Evolutionary conservation across 2,888 invertebrate species (phyloP).

Genomic region (Conus canariensis): DNA sequence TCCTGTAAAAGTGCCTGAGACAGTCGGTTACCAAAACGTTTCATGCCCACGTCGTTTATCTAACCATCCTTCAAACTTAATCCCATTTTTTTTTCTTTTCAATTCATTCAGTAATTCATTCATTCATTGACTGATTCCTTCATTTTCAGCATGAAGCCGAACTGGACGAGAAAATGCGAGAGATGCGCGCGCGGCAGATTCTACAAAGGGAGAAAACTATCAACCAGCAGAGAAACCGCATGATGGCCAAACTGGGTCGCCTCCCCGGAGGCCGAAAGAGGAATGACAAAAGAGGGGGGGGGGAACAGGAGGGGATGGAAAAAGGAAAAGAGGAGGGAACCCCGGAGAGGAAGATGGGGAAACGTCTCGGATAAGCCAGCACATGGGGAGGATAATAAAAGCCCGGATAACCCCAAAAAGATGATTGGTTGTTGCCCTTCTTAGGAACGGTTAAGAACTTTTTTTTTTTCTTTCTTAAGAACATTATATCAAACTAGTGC

Average conservation of each 20-base stretch:
- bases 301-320: background rate
- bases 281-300: background rate
- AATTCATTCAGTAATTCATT: background rate
- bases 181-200: constrained; percentile 39
- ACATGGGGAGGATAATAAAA: too few relatives aligned
- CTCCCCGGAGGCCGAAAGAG: background rate
- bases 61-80: too few relatives aligned
- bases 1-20: too few relatives aligned
- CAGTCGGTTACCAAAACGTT: too few relatives aligned
- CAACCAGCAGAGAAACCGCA: constrained; percentile 32
- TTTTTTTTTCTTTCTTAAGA: too few relatives aligned
- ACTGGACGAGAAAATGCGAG: constrained; percentile 33
- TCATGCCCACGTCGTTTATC: too few relatives aligned
- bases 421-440: too few relatives aligned
- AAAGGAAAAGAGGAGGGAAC: background rate
- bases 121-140: background rate
- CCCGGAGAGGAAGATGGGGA: background rate
- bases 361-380: too few relatives aligned
- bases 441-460: too few relatives aligned
- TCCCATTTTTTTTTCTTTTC: too few relatives aligned
- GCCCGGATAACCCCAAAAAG: too few relatives aligned
- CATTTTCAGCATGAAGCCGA: constrained; percentile 34
- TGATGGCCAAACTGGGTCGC: constrained; percentile 37
- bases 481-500: too few relatives aligned
- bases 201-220: constrained; percentile 46